These are phyloP conservation scores for Melanocharis versteri DNA, from an alignment of 2,113 vertebrate genomes.

Conservation along the genomic window DNA sequence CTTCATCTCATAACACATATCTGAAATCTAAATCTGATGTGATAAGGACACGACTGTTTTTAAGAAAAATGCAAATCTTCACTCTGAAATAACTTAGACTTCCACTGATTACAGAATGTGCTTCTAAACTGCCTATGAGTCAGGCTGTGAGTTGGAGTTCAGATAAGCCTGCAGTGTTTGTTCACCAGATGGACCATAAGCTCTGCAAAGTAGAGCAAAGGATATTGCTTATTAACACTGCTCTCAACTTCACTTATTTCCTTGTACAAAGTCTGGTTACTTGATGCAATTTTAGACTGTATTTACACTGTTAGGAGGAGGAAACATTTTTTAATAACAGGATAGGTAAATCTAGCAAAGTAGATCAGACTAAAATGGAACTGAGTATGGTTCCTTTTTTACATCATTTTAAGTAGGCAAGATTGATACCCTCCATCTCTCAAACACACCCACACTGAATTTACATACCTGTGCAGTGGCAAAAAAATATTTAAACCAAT, in stretches of 20 bases:
- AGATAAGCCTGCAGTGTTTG: constrained; percentile 36
- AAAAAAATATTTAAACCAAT: neutral
- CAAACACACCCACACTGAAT: neutral
- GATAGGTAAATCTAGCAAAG: neutral
- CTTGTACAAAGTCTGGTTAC: neutral
- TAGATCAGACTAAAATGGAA: neutral
- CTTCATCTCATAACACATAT: neutral
- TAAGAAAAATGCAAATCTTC: constrained; percentile 55
- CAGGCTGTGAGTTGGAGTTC: constrained; percentile 62
- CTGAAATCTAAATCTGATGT: constrained; percentile 4
- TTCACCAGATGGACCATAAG: constrained; percentile 56
- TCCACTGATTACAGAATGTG: constrained; percentile 63
- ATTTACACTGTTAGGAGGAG: neutral
- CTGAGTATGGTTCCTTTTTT: neutral
- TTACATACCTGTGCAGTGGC: neutral
- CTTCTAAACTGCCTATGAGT: constrained; percentile 31
- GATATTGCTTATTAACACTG: constrained; percentile 40
- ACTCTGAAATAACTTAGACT: constrained; percentile 57
- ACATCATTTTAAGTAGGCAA: neutral
- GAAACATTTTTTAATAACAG: neutral
- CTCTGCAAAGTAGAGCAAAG: constrained; percentile 19
- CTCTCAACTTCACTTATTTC: constrained; percentile 1
- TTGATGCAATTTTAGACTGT: neutral
- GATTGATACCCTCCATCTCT: neutral
- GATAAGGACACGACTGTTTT: neutral